Base-by-base conservation (phyloP, 2,113 vertebrate genomes). In the Phylloscopus trochilus region DNA sequence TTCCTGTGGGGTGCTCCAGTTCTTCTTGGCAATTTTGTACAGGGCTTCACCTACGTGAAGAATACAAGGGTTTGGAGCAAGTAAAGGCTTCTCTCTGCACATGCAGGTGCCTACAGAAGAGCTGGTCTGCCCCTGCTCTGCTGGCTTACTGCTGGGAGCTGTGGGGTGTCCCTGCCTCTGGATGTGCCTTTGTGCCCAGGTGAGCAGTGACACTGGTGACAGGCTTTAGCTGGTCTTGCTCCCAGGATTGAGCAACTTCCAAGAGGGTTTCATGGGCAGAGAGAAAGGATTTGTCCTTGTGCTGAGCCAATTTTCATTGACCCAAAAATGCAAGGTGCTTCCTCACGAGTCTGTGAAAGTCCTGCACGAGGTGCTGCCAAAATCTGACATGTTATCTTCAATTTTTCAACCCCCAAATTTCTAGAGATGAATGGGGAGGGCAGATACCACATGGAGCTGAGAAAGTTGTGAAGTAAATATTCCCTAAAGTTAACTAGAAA, bases 131-230 rank as follows among this genome's bases (percentile, higher is more conserved):
- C 31, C 24, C 44, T 66, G 74, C 46, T 60, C 62, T 69, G 37
- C 16, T 20, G 31, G 24, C 18, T 59, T 18, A 3, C 26, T 39
- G 30, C 20, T 68, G 51, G 53, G 24, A 79, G 23, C 78, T 5
- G 1, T 3, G 35, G 11, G 14, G 23, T 44, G 24, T 33, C 5
- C 0, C 4, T 63, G 15, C 37, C 20, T 46, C 28, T 7, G n/a
- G 26, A 13, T 2, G 39, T 41, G 43, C 59, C n/a, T 62, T 49
- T 15, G 13, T n/a, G 43, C 26, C 0, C 2, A 73, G 31, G 15
- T 16, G 67, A 10, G 37, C 35, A 53, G 28, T 55, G 59, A 14
- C 49, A 24, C 49, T 60, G 31, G 9, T 17, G 31, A 39, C 27
- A 59, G 22, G 30, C 52, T 82, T 70, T 31, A 35, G 19, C 6